These are phyloP conservation scores for Invenusta paracnida DNA, from an alignment of 2,888 invertebrate species.

Conservation along the genomic window DNA sequence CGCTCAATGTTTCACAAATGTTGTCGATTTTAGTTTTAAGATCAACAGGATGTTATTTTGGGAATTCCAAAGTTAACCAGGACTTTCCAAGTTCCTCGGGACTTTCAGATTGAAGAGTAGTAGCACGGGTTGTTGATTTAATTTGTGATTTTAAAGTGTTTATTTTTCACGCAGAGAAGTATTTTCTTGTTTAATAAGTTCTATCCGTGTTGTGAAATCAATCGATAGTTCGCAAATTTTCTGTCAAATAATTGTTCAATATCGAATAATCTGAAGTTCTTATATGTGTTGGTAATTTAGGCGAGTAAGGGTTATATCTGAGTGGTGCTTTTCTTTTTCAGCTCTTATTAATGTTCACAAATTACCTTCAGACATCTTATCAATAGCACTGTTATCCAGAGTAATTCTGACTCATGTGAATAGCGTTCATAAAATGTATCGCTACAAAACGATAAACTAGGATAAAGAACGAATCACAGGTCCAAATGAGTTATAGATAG, in stretches of 20 bases:
- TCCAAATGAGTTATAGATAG: background rate
- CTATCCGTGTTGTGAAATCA: slow-evolving; percentile 13
- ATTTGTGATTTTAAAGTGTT: slow-evolving; percentile 21
- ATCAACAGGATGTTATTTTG: background rate
- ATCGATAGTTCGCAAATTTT: slow-evolving; percentile 23
- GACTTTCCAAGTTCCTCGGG: background rate
- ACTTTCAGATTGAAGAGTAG: slow-evolving; percentile 29
- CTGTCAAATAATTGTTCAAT: slow-evolving; percentile 23
- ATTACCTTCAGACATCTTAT: slow-evolving; percentile 5
- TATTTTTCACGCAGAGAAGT: slow-evolving; percentile 25
- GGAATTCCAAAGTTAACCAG: slow-evolving; percentile 11
- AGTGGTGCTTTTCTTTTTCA: background rate
- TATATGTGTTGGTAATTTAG: slow-evolving; percentile 21
- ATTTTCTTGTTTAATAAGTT: slow-evolving; percentile 26
- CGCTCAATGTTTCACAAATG: slow-evolving; percentile 23
- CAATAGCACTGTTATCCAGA: slow-evolving; percentile 19
- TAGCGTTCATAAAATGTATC: background rate
- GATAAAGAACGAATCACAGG: slow-evolving; percentile 5
- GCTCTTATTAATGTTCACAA: slow-evolving; percentile 15
- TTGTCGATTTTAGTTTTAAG: slow-evolving; percentile 21
- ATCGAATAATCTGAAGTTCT: slow-evolving; percentile 3
- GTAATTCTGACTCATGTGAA: background rate
- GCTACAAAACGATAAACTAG: slow-evolving; percentile 13
- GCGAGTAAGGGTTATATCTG: background rate
- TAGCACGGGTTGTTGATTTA: slow-evolving; percentile 23